Evolutionary conservation across 2,113 vertebrate genomes (phyloP).

Genomic region (Tychaedon coryphoeus): DNA sequence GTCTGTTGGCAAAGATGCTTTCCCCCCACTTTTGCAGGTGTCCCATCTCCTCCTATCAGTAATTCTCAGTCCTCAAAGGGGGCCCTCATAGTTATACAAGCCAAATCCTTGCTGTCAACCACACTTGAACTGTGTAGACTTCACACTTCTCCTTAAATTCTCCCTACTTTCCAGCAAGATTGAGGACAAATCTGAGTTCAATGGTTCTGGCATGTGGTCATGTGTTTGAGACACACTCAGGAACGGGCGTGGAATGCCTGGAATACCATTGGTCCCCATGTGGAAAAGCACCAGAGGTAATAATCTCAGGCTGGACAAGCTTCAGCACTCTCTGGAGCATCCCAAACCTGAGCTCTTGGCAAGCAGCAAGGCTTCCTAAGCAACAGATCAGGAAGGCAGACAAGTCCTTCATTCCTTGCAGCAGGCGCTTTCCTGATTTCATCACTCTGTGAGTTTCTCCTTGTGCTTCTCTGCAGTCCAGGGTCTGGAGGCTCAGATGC

Average conservation of each 20-base stretch:
- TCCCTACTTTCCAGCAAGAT: background rate
- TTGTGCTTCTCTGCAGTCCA: background rate
- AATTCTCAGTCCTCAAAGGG: background rate
- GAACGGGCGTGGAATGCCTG: background rate
- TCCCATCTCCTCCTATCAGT: background rate
- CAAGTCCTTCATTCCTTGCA: background rate
- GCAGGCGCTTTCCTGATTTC: background rate
- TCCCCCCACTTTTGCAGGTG: background rate
- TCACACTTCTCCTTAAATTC: background rate
- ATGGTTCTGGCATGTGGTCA: background rate
- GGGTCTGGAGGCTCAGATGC: background rate
- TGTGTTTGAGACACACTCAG: background rate
- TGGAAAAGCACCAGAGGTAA: background rate
- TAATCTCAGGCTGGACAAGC: background rate
- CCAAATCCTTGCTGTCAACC: background rate
- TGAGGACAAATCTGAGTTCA: background rate
- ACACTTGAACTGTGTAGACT: background rate
- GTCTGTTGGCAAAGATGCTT: background rate
- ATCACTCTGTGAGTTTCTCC: background rate
- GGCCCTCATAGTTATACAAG: background rate
- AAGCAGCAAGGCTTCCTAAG: background rate
- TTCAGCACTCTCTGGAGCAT: background rate
- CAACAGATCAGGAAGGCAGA: background rate
- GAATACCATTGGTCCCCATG: background rate
- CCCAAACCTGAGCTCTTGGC: background rate